phyloP scores from a whole-genome alignment of 53 echinoderm and acorn worm species.

The Holothuria scabra region DNA sequence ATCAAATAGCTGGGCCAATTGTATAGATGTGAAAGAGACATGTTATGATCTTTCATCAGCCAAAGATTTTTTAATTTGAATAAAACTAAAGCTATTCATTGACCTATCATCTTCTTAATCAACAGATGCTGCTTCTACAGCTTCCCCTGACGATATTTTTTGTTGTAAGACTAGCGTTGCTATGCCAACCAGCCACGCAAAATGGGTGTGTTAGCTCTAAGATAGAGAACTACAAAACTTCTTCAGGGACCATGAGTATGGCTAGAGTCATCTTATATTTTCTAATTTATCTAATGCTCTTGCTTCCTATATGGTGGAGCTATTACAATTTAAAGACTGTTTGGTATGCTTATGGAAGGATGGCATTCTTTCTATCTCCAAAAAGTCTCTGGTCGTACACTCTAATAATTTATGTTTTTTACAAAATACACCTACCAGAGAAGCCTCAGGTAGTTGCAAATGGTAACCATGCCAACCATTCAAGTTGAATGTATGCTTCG shows the following conservation, averaged over 20 bases:
- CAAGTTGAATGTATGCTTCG: neutral
- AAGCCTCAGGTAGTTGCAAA: constrained; percentile 25
- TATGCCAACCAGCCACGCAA: constrained; percentile 54
- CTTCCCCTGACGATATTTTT: constrained; percentile 78
- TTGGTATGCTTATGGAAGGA: constrained; percentile 65
- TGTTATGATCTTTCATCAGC: too few relatives aligned
- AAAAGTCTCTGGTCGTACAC: constrained; percentile 75
- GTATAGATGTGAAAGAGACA: too few relatives aligned
- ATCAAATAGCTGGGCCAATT: too few relatives aligned
- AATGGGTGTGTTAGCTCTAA: constrained; percentile 66
- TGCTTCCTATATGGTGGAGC: constrained; percentile 55
- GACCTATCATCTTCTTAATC: neutral
- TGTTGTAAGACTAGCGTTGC: constrained; percentile 61
- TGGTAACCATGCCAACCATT: constrained; percentile 33
- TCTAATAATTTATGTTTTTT: constrained; percentile 44
- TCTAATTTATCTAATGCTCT: constrained; percentile 31
- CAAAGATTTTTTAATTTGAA: too few relatives aligned
- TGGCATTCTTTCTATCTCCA: constrained; percentile 69
- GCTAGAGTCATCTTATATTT: neutral
- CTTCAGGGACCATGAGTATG: neutral
- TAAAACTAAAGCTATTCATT: neutral
- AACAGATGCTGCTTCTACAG: constrained; percentile 78
- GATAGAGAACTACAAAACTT: neutral
- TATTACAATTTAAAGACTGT: constrained; percentile 45
- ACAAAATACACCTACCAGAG: constrained; percentile 22